Conservation (phyloP, 2,113 vertebrate genomes). For the Serinus canaria region DNA sequence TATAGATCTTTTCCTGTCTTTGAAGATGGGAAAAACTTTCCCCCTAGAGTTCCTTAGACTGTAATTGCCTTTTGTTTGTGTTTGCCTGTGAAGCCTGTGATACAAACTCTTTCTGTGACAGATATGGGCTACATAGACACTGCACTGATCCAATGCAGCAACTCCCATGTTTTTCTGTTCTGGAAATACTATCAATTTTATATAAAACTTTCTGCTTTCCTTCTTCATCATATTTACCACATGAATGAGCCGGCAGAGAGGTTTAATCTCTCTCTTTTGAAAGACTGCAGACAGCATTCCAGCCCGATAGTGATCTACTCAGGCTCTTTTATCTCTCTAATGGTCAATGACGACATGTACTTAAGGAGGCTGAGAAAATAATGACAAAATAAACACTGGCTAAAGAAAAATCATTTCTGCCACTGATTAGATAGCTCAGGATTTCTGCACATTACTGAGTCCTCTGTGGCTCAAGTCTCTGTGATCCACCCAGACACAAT, state of each 20-base stretch:
- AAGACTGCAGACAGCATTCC: neutral
- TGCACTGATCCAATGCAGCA: neutral
- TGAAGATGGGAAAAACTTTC: neutral
- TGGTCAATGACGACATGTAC: constrained; percentile 32
- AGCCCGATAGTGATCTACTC: neutral
- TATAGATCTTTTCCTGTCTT: neutral
- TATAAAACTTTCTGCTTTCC: constrained; percentile 15
- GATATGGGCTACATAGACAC: neutral
- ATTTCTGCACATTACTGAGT: neutral
- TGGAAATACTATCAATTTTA: constrained; percentile 27
- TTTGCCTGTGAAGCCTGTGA: neutral
- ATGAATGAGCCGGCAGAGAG: neutral
- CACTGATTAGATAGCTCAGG: neutral
- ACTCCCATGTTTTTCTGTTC: neutral
- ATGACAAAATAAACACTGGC: constrained; percentile 45
- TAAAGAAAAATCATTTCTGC: constrained; percentile 45
- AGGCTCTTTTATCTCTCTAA: constrained; percentile 42
- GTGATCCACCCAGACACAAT: neutral
- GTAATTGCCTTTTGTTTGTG: neutral
- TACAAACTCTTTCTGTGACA: neutral
- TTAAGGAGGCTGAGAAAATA: constrained; percentile 47
- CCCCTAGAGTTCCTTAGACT: neutral
- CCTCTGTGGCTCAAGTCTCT: neutral
- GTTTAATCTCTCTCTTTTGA: constrained; percentile 14
- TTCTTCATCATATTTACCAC: neutral